These are phyloP conservation scores for Nomada fabriciana DNA, from an alignment of 2,888 invertebrate species.

Conservation along the genomic window DNA sequence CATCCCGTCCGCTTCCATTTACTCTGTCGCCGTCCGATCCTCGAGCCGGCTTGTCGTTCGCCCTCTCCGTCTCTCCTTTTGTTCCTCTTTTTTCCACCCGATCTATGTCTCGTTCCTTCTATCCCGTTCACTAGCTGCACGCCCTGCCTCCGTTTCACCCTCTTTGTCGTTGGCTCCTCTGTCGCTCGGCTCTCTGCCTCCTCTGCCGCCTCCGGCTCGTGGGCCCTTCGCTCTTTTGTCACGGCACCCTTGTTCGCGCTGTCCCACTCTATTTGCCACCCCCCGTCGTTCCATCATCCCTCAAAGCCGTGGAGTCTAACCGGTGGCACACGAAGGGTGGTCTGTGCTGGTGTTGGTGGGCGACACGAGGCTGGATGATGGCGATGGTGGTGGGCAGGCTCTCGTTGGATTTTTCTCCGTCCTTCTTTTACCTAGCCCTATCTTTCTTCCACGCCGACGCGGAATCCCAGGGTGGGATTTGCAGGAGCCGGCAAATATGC, in stretches of 20 bases:
- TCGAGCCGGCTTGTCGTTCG: conserved; percentile 66
- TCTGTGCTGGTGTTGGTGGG: conserved; percentile 35
- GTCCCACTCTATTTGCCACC: conserved; percentile 81
- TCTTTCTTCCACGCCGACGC: conserved; percentile 49
- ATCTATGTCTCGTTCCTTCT: conserved; percentile 58
- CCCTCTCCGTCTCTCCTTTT: conserved; percentile 56
- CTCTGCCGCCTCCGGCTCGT: conserved; percentile 69
- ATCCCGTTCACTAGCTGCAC: conserved; percentile 3
- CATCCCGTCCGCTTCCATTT: conserved; percentile 69
- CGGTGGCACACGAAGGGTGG: conserved; percentile 66
- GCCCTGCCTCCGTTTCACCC: background rate
- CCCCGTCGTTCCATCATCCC: conserved; percentile 77
- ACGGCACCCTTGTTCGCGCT: conserved; percentile 82
- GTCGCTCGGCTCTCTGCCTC: conserved; percentile 34
- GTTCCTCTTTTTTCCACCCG: conserved; percentile 59
- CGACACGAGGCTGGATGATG: conserved; percentile 22
- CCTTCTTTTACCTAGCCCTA: conserved; percentile 42
- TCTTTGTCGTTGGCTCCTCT: conserved; percentile 23
- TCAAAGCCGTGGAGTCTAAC: conserved; percentile 76
- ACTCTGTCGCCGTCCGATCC: conserved; percentile 74
- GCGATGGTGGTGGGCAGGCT: conserved; percentile 43
- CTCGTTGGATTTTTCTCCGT: conserved; percentile 56
- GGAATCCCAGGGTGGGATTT: conserved; percentile 71
- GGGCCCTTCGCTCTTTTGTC: conserved; percentile 81
- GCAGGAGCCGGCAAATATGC: conserved; percentile 75